Conservation (phyloP, 2,113 vertebrate genomes). For the Bubo scandiacus region DNA sequence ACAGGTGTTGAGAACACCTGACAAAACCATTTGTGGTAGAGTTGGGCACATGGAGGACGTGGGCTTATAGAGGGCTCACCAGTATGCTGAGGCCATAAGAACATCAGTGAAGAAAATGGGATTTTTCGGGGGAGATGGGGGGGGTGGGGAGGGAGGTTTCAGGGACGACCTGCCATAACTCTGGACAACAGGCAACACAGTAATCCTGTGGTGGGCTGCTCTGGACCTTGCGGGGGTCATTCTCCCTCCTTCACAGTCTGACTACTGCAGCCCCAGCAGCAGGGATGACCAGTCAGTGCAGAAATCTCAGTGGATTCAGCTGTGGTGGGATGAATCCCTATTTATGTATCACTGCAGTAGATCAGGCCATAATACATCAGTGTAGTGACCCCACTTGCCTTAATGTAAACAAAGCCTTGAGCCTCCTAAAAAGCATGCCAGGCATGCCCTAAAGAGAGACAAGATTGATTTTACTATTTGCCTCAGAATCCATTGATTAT, state of each 20-base stretch:
- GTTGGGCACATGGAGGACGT: too few species aligned
- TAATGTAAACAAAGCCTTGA: background rate
- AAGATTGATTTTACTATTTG: background rate
- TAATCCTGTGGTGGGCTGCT: background rate
- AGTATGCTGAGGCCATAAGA: too few species aligned
- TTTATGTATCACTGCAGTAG: background rate
- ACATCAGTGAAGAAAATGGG: background rate
- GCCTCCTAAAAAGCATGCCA: background rate
- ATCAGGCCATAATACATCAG: background rate
- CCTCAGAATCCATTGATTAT: background rate
- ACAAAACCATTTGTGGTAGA: background rate
- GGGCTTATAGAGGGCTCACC: background rate
- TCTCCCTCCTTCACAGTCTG: background rate
- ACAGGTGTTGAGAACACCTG: background rate
- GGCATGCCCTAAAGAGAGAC: background rate
- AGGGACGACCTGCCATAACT: background rate
- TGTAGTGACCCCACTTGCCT: background rate
- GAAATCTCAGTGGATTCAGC: background rate
- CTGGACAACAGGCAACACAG: accelerated
- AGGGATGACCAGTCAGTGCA: too few species aligned
- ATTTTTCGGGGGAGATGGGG: background rate
- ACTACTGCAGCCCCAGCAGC: background rate
- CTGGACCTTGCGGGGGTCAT: background rate
- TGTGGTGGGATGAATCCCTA: background rate
- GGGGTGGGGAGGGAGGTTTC: background rate